Conservation (phyloP, 2,888 invertebrate species). For the Drosophila recens region DNA sequence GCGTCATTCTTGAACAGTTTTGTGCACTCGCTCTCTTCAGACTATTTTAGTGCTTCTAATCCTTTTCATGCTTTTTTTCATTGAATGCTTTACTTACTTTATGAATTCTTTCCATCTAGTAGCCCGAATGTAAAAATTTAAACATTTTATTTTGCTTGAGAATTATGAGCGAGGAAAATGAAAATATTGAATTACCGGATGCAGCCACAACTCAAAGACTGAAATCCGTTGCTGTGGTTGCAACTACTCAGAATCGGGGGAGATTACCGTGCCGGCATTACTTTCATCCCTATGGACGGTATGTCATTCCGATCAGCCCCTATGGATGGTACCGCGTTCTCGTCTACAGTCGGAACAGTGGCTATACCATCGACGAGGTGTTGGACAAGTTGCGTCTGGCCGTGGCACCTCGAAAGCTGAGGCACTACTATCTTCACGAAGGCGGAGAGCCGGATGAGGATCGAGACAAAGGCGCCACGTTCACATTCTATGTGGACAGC, state of each 20-base stretch:
- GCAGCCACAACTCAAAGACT: neutral
- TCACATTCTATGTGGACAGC: constrained; percentile 59
- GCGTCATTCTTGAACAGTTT: neutral
- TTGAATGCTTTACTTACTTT: neutral
- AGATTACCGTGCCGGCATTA: neutral
- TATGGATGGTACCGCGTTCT: constrained; percentile 66
- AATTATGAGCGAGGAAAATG: constrained; percentile 10
- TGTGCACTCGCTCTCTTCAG: no score
- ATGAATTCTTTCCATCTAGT: neutral
- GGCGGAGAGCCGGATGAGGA: constrained; percentile 49
- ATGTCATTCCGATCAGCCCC: constrained; percentile 45
- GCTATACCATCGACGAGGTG: constrained; percentile 14
- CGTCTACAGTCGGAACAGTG: constrained; percentile 36
- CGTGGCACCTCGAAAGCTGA: constrained; percentile 34
- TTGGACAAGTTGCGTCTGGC: constrained; percentile 27
- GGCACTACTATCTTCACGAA: constrained; percentile 37
- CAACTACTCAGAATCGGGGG: neutral
- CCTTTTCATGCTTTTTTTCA: no score
- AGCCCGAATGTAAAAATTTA: neutral
- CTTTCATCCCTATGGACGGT: neutral
- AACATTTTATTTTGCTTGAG: neutral
- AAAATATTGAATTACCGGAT: neutral
- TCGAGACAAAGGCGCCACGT: constrained; percentile 39
- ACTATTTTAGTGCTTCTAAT: no score
- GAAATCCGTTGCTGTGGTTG: constrained; percentile 13